Evolutionary conservation across 37 sponge, comb jelly and placozoan genomes (phyloP), one percentile per base, ranked within the genome.

Genomic region (Lycopodina hypogea): DNA sequence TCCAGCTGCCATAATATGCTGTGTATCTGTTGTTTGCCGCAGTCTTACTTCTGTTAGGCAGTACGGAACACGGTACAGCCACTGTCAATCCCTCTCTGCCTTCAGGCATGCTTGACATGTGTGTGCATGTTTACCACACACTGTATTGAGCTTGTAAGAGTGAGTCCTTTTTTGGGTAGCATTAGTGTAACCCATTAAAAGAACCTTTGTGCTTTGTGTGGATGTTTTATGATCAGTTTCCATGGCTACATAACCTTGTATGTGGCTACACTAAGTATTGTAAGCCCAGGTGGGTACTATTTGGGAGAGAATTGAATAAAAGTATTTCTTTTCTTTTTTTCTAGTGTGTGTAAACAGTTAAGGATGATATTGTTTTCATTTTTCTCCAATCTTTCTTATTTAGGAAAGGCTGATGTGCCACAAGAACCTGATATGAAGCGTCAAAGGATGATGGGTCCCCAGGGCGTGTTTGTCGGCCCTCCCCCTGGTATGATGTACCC

Each of bases 361-460:
- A 52, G 53, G 53, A 52, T 52, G 11, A 52, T 52, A 15, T 18
- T 52, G 15, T 52, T 52, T 15, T 18, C 15, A 11, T 52, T 52
- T 18, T 15, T 52, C 11, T 52, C 15, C 61, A n/a, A 7, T 60
- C 24, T 65, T 65, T 32, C 30, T 33, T 34, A 4, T 11, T 15
- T 33, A 65, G 56, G 74, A n/a, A 73, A 9, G 8, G 72, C 29
- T 33, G 72, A 84, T 17, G 40, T 37, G 23, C 68, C 29, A n/a
- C 48, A 45, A 45, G 89, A 67, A 26, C 87, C 87, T 1, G 55
- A 59, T 18, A 3, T 38, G 48, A 70, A 70, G 14, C 42, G 70
- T 9, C 74, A 56, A 9, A 88, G 83, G 80, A 61, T 82, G 72
- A 71, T 58, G 53, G 45, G 29, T 52, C n/a, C 48, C 42, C 22